These are phyloP conservation scores for Zygaena filipendulae DNA, from an alignment of 2,888 invertebrate species.

Conservation along the genomic window DNA sequence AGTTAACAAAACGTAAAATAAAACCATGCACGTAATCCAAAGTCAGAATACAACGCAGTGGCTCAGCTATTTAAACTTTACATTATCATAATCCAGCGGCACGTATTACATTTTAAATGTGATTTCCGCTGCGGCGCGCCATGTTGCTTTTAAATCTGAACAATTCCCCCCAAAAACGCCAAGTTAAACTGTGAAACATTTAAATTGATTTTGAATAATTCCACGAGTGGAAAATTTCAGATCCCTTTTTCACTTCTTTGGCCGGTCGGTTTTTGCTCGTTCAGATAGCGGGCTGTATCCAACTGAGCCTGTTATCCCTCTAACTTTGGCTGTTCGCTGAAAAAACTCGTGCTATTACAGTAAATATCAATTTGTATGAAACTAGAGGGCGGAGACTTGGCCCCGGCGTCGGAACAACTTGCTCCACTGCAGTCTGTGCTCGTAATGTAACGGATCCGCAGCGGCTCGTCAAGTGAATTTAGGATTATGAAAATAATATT, in stretches of 20 bases:
- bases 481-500: conserved; percentile 42
- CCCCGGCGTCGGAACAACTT: conserved; percentile 35
- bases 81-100: conserved; percentile 10
- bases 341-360: conserved; percentile 65
- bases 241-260: conserved; percentile 51
- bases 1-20: too few species aligned
- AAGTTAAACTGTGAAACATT: conserved; percentile 40
- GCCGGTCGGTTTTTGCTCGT: conserved; percentile 49
- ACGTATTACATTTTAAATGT: conserved; percentile 18
- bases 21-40: too few species aligned
- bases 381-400: conserved; percentile 51
- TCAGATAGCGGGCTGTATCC: conserved; percentile 49
- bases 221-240: conserved; percentile 36
- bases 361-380: conserved; percentile 69
- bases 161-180: conserved; percentile 22
- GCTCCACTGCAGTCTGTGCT: conserved; percentile 38
- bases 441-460: conserved; percentile 61
- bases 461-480: conserved; percentile 42
- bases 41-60: too few species aligned
- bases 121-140: conserved; percentile 11
- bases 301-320: conserved; percentile 56
- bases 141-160: conserved; percentile 12
- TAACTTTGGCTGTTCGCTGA: conserved; percentile 53
- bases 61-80: too few species aligned
- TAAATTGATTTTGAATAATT: conserved; percentile 50